phyloP scores from a whole-genome alignment of 2,113 vertebrate species.

The Erythrocercus mccallii region DNA sequence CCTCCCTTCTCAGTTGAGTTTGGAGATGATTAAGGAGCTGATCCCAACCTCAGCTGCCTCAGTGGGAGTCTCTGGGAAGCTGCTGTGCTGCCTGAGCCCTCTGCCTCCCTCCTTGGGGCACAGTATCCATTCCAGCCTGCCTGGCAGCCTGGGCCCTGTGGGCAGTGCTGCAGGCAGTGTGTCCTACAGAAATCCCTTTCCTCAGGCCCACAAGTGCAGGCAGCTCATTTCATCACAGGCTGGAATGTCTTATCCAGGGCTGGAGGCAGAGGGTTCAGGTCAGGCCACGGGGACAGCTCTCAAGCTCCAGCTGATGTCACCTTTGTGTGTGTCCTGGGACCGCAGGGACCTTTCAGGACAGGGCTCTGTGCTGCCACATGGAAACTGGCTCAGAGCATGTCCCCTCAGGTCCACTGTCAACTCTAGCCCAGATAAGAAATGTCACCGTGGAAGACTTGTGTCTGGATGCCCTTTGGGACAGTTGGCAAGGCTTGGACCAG shows the following conservation, averaged over 20 bases:
- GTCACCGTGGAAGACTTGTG: not conserved
- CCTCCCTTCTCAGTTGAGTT: not conserved
- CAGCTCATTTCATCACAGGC: not conserved
- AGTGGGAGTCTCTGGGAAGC: not conserved
- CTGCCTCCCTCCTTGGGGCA: not conserved
- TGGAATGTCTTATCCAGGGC: not conserved
- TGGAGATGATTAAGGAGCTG: not conserved
- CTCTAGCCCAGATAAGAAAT: conserved; percentile 30
- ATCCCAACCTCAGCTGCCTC: not conserved
- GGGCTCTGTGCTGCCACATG: not conserved
- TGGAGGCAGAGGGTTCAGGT: not conserved
- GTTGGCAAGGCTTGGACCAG: not conserved
- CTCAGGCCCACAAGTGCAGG: not conserved
- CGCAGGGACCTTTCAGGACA: not conserved
- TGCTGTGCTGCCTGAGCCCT: not conserved
- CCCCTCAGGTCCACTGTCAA: not conserved
- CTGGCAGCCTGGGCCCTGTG: not conserved
- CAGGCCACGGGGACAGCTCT: not conserved
- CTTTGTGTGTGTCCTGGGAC: not conserved
- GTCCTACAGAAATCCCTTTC: not conserved
- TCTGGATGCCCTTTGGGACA: not conserved
- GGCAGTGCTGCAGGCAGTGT: not conserved
- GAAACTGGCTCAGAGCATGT: not conserved
- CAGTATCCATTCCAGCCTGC: not conserved
- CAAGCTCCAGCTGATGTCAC: not conserved